A percentile compares a stretch with the other conserved stretches of the same genome.
phyloP scores from a whole-genome alignment of 1,140 invertebrate genomes.

The Hycleus phaleratus region DNA sequence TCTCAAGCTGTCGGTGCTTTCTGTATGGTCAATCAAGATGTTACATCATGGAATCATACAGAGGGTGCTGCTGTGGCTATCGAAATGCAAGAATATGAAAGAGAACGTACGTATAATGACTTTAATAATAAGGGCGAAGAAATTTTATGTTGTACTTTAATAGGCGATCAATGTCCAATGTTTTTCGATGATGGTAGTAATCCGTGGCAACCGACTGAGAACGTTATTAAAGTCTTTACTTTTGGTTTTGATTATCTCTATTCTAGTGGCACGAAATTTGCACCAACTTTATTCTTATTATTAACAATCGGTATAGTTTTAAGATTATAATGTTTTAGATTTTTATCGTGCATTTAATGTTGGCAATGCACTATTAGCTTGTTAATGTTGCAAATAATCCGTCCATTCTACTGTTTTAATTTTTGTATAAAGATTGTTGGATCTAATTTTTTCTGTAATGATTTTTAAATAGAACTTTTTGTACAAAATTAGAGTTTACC shows the following conservation, averaged over 20 bases:
- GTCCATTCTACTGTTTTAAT: no score
- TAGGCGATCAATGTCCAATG: slow-evolving; percentile 88
- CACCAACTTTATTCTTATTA: background rate
- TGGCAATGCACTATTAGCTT: no score
- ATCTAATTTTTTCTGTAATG: no score
- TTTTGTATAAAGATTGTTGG: no score
- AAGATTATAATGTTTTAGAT: no score
- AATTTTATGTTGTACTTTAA: slow-evolving; percentile 19
- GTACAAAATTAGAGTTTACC: no score
- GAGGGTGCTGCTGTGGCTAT: slow-evolving; percentile 87
- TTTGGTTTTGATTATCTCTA: slow-evolving; percentile 33
- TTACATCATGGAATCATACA: slow-evolving; percentile 76
- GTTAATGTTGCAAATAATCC: no score
- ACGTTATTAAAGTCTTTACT: slow-evolving; percentile 59
- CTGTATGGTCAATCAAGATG: slow-evolving; percentile 85
- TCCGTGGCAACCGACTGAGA: slow-evolving; percentile 71
- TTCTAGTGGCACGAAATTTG: background rate
- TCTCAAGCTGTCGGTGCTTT: slow-evolving; percentile 86
- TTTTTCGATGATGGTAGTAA: slow-evolving; percentile 86
- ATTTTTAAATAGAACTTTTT: no score
- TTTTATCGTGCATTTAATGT: no score
- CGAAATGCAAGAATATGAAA: slow-evolving; percentile 85
- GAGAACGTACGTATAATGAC: slow-evolving; percentile 60
- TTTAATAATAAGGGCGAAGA: slow-evolving; percentile 6
- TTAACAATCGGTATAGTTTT: no score